A percentile compares a stretch with the other conserved stretches of the same genome.
These are phyloP conservation scores for Colius striatus DNA, from an alignment of 2,113 vertebrate species.

Conservation along the genomic window DNA sequence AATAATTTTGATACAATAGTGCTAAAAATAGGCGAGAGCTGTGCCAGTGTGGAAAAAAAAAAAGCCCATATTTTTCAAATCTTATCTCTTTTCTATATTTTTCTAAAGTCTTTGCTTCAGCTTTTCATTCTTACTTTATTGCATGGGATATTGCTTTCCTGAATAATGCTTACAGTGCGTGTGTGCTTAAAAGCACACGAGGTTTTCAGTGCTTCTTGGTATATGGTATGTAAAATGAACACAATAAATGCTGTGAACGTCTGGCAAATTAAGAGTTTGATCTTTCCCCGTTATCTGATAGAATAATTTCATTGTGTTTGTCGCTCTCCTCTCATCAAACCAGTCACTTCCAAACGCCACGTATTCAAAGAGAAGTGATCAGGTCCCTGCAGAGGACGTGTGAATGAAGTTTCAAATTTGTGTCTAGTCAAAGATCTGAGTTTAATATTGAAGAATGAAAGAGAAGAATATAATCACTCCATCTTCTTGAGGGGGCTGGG, in stretches of 20 bases:
- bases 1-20: not conserved
- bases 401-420: conserved; percentile 61
- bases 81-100: not conserved
- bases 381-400: conserved; percentile 24
- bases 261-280: not conserved
- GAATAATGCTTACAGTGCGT: not conserved
- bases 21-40: not conserved
- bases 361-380: conserved; percentile 46
- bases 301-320: not conserved
- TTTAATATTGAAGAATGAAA: conserved; percentile 46
- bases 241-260: not conserved
- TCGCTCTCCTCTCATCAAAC: not conserved
- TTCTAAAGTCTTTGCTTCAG: not conserved
- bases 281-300: not conserved
- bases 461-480: not conserved
- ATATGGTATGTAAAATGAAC: not conserved
- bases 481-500: not conserved
- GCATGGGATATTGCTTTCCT: not conserved
- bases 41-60: not conserved
- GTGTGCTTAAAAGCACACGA: not conserved
- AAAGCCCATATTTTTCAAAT: not conserved
- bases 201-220: not conserved
- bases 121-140: not conserved
- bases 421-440: conserved; percentile 57
- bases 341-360: conserved; percentile 3